Base-by-base conservation (phyloP, 2,888 invertebrate species). In the Frankliniella fusca region DNA sequence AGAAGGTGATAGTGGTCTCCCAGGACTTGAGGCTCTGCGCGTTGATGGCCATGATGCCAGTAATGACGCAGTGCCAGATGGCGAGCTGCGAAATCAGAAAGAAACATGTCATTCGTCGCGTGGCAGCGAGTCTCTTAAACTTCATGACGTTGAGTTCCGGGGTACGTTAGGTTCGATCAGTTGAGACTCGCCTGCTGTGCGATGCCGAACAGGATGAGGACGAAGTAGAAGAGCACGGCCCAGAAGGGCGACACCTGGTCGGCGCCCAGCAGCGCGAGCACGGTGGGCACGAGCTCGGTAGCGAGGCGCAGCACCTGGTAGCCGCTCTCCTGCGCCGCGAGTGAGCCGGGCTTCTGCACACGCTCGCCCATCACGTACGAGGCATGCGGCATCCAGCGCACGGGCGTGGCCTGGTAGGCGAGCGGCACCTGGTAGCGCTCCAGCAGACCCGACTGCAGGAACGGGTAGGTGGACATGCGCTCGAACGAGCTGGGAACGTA, bases 11-110 rank as follows among this genome's bases (percentile, higher is more conserved):
- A 10, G 94, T 94, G 0, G 94, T 94, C 88, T 95, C 94, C 94
- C 94, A 95, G 0, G 93, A 90, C 85, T 92, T 91, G 84, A 96
- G 88, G 84, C 91, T 90, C 87, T 92, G 90, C n/a, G 93, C 89
- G 88, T 94, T 92, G 87, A 96, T 91, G 76, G 95, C 91, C 92
- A 96, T 92, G 81, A 97, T 91, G 3, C 95, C 95, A 28, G 95
- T 93, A 84, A 96, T 94, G 82, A 97, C 94, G 86, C 95, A 95
- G 87, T 96, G 95, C 97, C 97, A 97, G 86, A 97, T 93, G 0
- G 95, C 96, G 85, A 96, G 90, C 90, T 91, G 86, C 54, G 38
- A 38, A 38, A 38, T 38, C 38, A 38, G 38, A 38, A 38, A 38
- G 38, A 85, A 87, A 85, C 83, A 84, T 83, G 83, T 81, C 49